phyloP scores from a whole-genome alignment of 2,888 invertebrate genomes.

The Platynereis dumerilii region DNA sequence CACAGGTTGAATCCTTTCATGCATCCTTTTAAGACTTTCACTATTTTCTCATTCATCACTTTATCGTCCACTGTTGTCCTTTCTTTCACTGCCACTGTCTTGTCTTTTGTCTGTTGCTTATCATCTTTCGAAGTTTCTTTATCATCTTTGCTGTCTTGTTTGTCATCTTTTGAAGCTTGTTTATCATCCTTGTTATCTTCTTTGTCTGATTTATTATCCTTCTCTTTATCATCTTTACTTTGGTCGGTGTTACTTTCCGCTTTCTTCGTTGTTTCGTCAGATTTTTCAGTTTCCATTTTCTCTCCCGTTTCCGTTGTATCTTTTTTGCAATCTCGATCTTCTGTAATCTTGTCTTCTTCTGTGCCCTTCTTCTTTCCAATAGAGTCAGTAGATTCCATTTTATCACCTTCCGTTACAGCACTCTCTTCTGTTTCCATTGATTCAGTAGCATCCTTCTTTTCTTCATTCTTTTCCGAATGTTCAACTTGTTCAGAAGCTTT shows the following conservation, averaged over 20 bases:
- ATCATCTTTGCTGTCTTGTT: slow-evolving; percentile 65
- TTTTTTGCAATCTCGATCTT: too few species aligned
- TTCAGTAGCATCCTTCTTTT: slow-evolving; percentile 8
- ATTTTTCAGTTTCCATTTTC: too few species aligned
- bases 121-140: slow-evolving; percentile 1
- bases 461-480: neutral
- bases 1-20: slow-evolving; percentile 84
- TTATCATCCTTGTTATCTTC: slow-evolving; percentile 57
- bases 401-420: slow-evolving; percentile 7
- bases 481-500: neutral
- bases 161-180: slow-evolving; percentile 26
- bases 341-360: too few species aligned
- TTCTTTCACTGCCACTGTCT: neutral
- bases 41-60: neutral
- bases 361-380: too few species aligned
- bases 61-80: neutral
- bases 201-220: slow-evolving; percentile 24
- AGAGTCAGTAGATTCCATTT: too few species aligned
- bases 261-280: too few species aligned
- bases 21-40: slow-evolving; percentile 69
- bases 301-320: too few species aligned
- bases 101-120: too few species aligned
- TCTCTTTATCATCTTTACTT: neutral
- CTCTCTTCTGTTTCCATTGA: slow-evolving; percentile 16
- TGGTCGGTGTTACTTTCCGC: too few species aligned